These are phyloP conservation scores for Rhynchotus rufescens DNA, from an alignment of 2,797 vertebrate species.

Conservation along the genomic window DNA sequence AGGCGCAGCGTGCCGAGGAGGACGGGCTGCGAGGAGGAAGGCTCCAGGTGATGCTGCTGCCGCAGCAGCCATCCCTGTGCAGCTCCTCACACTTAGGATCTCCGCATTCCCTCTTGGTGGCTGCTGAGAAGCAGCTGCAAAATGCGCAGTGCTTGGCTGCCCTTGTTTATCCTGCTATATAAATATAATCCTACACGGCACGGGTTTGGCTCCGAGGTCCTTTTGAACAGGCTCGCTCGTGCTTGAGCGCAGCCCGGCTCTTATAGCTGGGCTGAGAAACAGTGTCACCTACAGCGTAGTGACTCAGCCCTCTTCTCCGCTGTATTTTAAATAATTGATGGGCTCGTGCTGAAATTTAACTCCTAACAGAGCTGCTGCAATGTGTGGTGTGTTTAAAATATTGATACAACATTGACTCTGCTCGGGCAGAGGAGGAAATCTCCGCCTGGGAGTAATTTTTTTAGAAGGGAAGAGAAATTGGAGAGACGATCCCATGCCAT, in stretches of 20 bases:
- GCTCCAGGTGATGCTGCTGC: background rate
- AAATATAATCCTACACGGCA: background rate
- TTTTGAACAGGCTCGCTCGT: background rate
- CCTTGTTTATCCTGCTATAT: background rate
- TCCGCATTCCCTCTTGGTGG: rapidly evolving
- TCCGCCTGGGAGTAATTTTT: background rate
- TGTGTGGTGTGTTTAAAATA: background rate
- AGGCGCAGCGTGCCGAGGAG: too few species aligned
- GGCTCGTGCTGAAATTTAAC: conserved; percentile 11
- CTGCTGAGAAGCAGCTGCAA: background rate
- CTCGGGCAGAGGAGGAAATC: background rate
- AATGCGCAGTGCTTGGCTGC: background rate
- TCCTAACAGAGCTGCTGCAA: conserved; percentile 24
- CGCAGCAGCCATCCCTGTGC: rapidly evolving
- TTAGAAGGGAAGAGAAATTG: background rate
- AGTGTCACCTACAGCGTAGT: conserved; percentile 21
- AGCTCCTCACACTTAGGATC: background rate
- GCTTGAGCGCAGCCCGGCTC: background rate
- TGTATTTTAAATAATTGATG: conserved; percentile 27
- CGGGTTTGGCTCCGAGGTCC: background rate
- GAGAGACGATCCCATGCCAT: background rate
- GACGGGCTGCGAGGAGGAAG: background rate
- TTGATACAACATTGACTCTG: background rate
- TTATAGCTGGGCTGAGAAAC: conserved; percentile 18
- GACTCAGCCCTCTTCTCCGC: conserved; percentile 38